Conservation (phyloP, 1,140 invertebrate species). For the Bombyx mori region ASM3026992v2 NC_085112.1:4853001-4853500, state of each 20-base stretch:
- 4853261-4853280: constrained; percentile 72
- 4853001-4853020: constrained; percentile 53
- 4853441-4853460: constrained; percentile 10
- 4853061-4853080: constrained; percentile 65
- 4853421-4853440: constrained; percentile 1
- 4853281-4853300: constrained; percentile 66
- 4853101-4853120: constrained; percentile 43
- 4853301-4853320: constrained; percentile 40
- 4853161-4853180: constrained; percentile 64
- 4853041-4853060: constrained; percentile 56
- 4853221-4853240: constrained; percentile 68
- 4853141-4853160: constrained; percentile 62
- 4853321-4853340: constrained; percentile 50
- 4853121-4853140: constrained; percentile 43
- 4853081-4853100: constrained; percentile 67
- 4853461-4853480: constrained; percentile 1
- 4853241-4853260: constrained; percentile 70
- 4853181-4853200: constrained; percentile 60
- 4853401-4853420: constrained; percentile 63
- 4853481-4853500: constrained; percentile 16
- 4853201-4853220: constrained; percentile 69
- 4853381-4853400: constrained; percentile 33
- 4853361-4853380: constrained; percentile 20
- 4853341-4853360: constrained; percentile 55
- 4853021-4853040: constrained; percentile 58